A percentile compares a stretch with the other conserved stretches of the same genome.
Evolutionary conservation across 2,797 vertebrate genomes (phyloP).

Genomic region (Coranthus polyacanthus): DNA sequence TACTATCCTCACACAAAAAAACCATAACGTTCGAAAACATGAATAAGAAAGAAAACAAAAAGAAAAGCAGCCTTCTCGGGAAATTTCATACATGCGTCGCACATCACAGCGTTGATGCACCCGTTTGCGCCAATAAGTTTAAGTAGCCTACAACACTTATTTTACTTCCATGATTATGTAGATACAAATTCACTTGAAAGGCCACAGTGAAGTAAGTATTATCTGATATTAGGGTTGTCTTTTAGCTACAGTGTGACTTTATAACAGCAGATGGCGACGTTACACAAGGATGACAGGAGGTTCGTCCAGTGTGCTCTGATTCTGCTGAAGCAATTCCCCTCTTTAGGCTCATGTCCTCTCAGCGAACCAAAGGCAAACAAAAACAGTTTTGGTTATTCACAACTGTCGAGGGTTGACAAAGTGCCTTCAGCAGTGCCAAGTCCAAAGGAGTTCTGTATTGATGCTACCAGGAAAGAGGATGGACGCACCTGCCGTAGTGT

Average conservation of each 20-base stretch:
- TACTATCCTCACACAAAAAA: no score
- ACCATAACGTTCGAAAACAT: no score
- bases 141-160: no score
- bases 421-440: constrained; percentile 15
- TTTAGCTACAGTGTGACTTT: background rate
- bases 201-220: no score
- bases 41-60: no score
- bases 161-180: no score
- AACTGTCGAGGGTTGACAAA: constrained; percentile 4
- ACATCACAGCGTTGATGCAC: no score
- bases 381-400: background rate
- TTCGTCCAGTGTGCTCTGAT: background rate
- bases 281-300: background rate
- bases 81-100: no score
- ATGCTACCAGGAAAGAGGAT: constrained; percentile 43
- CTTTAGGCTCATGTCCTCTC: background rate
- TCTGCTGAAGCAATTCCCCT: background rate
- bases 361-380: background rate
- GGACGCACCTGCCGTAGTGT: background rate
- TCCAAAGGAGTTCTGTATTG: constrained; percentile 8
- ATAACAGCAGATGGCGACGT: constrained; percentile 38
- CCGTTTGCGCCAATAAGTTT: no score
- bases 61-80: no score
- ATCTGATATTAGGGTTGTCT: no score
- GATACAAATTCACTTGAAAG: no score